Percentiles rank a stretch among this genome's conserved stretches.
Conservation (phyloP, 2,113 vertebrate species). For the Microtus pennsylvanicus region DNA sequence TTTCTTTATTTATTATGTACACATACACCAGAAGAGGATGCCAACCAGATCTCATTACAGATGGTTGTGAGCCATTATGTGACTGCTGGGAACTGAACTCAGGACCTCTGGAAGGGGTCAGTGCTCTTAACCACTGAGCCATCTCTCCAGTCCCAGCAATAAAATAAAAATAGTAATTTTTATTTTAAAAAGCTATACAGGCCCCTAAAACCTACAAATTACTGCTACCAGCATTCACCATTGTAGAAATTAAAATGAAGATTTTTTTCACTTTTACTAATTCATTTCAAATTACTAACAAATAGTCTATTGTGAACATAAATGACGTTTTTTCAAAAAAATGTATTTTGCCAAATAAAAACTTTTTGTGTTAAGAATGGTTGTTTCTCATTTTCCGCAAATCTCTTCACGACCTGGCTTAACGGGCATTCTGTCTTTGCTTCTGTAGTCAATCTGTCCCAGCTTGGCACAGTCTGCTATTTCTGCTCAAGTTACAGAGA, state of each 20-base stretch:
- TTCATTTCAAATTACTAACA: constrained; percentile 17
- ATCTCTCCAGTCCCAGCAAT: background rate
- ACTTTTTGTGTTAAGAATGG: background rate
- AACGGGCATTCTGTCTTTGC: too few species aligned
- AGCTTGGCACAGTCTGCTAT: background rate
- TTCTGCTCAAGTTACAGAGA: background rate
- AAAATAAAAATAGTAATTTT: background rate
- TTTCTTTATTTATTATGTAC: too few species aligned
- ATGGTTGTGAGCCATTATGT: background rate
- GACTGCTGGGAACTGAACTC: background rate
- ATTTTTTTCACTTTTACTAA: background rate
- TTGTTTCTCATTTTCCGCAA: background rate
- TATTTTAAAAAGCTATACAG: background rate
- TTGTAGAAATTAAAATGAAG: background rate
- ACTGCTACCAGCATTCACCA: background rate
- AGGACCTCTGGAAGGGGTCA: background rate
- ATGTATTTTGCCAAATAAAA: constrained; percentile 30
- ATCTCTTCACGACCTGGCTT: background rate
- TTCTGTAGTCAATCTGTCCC: background rate
- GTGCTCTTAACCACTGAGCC: background rate
- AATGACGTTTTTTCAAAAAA: background rate
- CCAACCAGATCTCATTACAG: too few species aligned
- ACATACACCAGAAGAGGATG: too few species aligned
- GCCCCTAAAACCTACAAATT: background rate
- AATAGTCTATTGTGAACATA: background rate